phyloP scores from a whole-genome alignment of 1,140 invertebrate species.

The Caenorhabditis latens region DNA sequence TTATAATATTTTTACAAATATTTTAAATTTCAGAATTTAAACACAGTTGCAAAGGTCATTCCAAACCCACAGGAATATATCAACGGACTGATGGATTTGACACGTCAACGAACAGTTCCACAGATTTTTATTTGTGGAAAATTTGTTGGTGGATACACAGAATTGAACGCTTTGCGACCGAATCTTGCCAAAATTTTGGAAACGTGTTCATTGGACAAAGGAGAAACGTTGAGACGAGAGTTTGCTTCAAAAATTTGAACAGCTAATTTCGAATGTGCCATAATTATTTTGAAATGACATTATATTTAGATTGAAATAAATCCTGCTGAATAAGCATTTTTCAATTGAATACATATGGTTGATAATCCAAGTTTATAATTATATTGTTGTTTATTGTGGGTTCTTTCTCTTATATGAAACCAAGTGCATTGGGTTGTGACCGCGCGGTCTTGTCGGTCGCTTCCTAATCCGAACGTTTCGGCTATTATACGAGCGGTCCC shows the following conservation, averaged over 20 bases:
- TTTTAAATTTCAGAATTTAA: slow-evolving; percentile 56
- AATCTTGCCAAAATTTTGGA: slow-evolving; percentile 55
- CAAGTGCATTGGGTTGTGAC: slow-evolving; percentile 29
- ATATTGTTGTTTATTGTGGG: background rate
- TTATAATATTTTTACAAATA: background rate
- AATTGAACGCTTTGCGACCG: slow-evolving; percentile 9
- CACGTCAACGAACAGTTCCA: slow-evolving; percentile 64
- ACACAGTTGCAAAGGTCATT: slow-evolving; percentile 42
- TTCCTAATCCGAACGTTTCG: slow-evolving; percentile 43
- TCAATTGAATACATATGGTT: slow-evolving; percentile 28
- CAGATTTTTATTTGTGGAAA: slow-evolving; percentile 69
- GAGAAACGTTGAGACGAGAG: slow-evolving; percentile 19
- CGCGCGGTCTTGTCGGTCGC: slow-evolving; percentile 21
- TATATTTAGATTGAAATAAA: background rate
- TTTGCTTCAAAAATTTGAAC: slow-evolving; percentile 5
- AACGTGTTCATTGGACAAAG: slow-evolving; percentile 52
- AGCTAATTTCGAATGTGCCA: background rate
- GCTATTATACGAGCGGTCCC: slow-evolving; percentile 42
- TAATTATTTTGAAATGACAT: background rate
- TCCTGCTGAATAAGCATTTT: background rate
- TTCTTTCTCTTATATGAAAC: slow-evolving; percentile 7
- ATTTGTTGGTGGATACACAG: slow-evolving; percentile 59
- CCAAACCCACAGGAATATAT: slow-evolving; percentile 63
- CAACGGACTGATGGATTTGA: slow-evolving; percentile 62
- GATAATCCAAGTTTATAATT: background rate